Base-by-base conservation (phyloP, 1,140 invertebrate species). In the Tigriopus japonicus region DNA sequence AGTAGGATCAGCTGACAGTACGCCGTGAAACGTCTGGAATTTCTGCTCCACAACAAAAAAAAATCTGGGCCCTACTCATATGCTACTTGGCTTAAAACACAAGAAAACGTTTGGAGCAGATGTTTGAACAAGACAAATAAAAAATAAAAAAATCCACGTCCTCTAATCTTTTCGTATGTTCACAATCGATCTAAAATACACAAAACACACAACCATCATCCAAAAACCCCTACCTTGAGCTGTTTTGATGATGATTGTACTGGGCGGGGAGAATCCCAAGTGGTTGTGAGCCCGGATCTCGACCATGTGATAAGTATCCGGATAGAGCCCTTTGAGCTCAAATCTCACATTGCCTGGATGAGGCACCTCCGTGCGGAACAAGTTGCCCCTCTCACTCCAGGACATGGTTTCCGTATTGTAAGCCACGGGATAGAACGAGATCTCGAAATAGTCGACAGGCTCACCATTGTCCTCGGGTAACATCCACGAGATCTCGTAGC, bases 381-480 rank as follows among this genome's bases (percentile, higher is more conserved):
- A 52, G 13, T 73, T 67, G 59, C 79, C 76, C 15, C 55, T 28
- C 15, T 15, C 28, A 14, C 24, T 41, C 23, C 23, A 28, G 5
- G 24, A n/a, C 23, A 40, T 15, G 2, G 14, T n/a, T 5, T 40
- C 24, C 17, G n/a, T 17, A 41, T 58, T 14, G n/a, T 41, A 58
- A 24, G 55, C 17, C 15, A 58, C 55, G 63, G 78, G 76, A 69
- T 86, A 88, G 68, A 81, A 86, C 67, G 75, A 81, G 51, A 93
- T 77, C 69, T 81, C 75, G 71, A 90, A 93, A 67, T 74, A 74
- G 65, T 87, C 82, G 66, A 93, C 89, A 3, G 80, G 80, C 71
- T 87, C 84, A 6, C 88, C 88, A 71, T 92, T 92, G 68, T 91
- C 83, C 17, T 80, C 78, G 0, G 87, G 86, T 42, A 82, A 78